A percentile compares a stretch with the other conserved stretches of the same genome.
Evolutionary conservation across 2,888 invertebrate species (phyloP).

Genomic region (Watsonalla cultraria): DNA sequence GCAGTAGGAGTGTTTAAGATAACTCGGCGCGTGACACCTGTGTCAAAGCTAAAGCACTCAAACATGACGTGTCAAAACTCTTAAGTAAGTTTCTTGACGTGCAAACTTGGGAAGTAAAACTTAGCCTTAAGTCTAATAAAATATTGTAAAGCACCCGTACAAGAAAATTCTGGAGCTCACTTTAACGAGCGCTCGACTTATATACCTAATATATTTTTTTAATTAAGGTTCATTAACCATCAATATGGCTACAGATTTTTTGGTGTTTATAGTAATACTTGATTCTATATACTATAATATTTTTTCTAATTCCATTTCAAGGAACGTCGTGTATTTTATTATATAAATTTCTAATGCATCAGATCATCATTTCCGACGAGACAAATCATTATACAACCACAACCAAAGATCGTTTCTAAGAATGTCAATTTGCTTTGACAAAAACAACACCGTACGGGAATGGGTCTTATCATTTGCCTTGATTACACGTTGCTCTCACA

Average conservation of each 20-base stretch:
- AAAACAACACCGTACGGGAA: conserved; percentile 51
- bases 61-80: conserved; percentile 38
- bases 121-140: background rate
- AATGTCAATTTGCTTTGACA: conserved; percentile 52
- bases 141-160: background rate
- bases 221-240: background rate
- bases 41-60: conserved; percentile 33
- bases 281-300: too few relatives aligned
- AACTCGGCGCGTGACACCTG: conserved; percentile 50
- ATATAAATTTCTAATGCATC: background rate
- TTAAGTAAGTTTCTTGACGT: conserved; percentile 24
- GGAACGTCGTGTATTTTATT: too few relatives aligned
- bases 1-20: conserved; percentile 52
- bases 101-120: conserved; percentile 16
- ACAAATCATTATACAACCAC: conserved; percentile 24
- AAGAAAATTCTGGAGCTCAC: background rate
- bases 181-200: background rate
- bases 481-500: conserved; percentile 65
- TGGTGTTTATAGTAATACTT: too few relatives aligned
- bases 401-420: conserved; percentile 44
- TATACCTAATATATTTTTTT: background rate
- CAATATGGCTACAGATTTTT: too few relatives aligned
- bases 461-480: conserved; percentile 66
- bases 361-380: conserved; percentile 21
- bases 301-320: too few relatives aligned